A percentile compares a stretch with the other conserved stretches of the same genome.
Evolutionary conservation across 2,888 invertebrate species (phyloP).

Genomic region (Catonia carolina): DNA sequence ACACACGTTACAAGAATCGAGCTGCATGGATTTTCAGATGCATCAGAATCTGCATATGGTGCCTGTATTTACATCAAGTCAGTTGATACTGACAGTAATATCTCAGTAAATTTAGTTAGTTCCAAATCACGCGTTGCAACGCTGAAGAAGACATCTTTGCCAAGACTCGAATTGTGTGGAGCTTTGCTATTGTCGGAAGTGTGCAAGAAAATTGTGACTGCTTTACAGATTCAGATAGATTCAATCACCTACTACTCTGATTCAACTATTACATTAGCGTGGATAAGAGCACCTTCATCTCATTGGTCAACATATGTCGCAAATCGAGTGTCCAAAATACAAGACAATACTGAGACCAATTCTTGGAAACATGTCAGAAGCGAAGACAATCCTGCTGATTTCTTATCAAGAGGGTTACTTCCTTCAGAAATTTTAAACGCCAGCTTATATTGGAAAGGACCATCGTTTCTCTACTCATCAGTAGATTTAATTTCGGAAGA

Average conservation of each 20-base stretch:
- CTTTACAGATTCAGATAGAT: too few relatives aligned
- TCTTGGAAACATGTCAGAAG: constrained; percentile 36
- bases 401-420: constrained; percentile 35
- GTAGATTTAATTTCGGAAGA: too few relatives aligned
- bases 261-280: constrained; percentile 32
- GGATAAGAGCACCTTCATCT: constrained; percentile 31
- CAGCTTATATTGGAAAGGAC: constrained; percentile 34
- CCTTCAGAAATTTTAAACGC: constrained; percentile 26
- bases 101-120: background rate
- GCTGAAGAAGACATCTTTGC: constrained; percentile 8
- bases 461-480: constrained; percentile 27
- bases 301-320: constrained; percentile 32
- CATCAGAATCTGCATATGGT: constrained; percentile 2
- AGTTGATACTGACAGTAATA: background rate
- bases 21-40: constrained; percentile 10
- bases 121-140: constrained; percentile 17
- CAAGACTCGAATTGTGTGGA: constrained; percentile 11
- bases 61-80: background rate
- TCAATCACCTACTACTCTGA: constrained; percentile 28
- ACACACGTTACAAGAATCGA: background rate
- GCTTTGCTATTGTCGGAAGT: constrained; percentile 7
- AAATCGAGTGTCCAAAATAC: constrained; percentile 37
- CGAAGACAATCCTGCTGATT: constrained; percentile 37
- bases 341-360: constrained; percentile 29
- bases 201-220: too few relatives aligned